These are phyloP conservation scores for Chelonoidis abingdonii DNA, from an alignment of 2,113 vertebrate genomes.

Conservation along the genomic window DNA sequence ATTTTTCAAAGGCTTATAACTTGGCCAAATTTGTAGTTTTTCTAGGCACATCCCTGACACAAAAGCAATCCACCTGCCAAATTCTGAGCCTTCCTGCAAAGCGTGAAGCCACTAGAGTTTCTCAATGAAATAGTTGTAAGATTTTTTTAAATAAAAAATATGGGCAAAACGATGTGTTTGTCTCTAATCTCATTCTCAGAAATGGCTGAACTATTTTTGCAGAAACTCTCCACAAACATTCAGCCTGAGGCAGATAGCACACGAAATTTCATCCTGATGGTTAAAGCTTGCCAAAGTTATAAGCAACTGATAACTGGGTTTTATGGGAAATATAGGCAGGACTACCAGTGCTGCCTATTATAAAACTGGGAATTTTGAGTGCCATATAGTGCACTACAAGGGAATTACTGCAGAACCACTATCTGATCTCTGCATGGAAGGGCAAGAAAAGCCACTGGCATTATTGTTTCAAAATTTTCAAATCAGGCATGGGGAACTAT, in stretches of 20 bases:
- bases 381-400: background rate
- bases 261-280: background rate
- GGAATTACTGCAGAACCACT: too few species aligned
- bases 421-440: background rate
- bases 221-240: background rate
- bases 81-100: background rate
- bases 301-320: background rate
- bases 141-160: background rate
- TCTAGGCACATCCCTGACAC: background rate
- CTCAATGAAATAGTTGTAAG: background rate
- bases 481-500: background rate
- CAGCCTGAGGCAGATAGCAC: background rate
- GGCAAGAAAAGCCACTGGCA: background rate
- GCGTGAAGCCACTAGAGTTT: background rate
- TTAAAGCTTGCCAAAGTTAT: background rate
- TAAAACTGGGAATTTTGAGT: background rate
- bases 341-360: background rate
- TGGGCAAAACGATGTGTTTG: background rate
- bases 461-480: background rate
- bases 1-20: background rate
- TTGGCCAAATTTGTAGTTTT: background rate
- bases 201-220: rapidly evolving
- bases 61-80: background rate
- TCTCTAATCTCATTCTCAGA: background rate
- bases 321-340: background rate